These are phyloP conservation scores for Sesia apiformis DNA, from an alignment of 2,888 invertebrate genomes.

Conservation along the genomic window DNA sequence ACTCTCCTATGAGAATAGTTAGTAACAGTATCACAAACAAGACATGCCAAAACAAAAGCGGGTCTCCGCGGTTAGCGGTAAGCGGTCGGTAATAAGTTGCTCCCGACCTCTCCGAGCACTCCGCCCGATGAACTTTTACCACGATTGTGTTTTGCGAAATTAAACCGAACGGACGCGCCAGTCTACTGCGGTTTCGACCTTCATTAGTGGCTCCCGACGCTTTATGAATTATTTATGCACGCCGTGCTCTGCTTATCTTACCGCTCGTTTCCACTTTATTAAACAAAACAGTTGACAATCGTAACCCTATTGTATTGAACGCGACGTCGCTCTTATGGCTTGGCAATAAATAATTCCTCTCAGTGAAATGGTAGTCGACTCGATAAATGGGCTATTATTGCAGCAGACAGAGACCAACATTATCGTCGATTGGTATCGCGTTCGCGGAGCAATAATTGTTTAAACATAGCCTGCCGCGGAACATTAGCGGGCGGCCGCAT, in stretches of 20 bases:
- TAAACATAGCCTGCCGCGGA: slow-evolving; percentile 58
- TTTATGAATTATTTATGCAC: slow-evolving; percentile 59
- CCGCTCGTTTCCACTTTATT: slow-evolving; percentile 58
- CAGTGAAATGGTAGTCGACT: slow-evolving; percentile 54
- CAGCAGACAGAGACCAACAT: slow-evolving; percentile 64
- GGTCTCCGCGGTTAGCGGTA: slow-evolving; percentile 4
- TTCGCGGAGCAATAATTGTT: slow-evolving; percentile 64
- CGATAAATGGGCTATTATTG: slow-evolving; percentile 70
- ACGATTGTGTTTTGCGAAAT: slow-evolving; percentile 31
- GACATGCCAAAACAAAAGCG: slow-evolving; percentile 5
- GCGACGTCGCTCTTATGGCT: slow-evolving; percentile 52
- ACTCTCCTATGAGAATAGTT: too few species aligned
- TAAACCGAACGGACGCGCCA: slow-evolving; percentile 20
- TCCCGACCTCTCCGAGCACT: slow-evolving; percentile 14
- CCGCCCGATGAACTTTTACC: slow-evolving; percentile 27
- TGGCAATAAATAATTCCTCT: slow-evolving; percentile 63
- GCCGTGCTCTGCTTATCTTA: slow-evolving; percentile 48
- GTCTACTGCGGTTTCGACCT: slow-evolving; percentile 47
- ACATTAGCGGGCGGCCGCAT: slow-evolving; percentile 44
- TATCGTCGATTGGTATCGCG: slow-evolving; percentile 67
- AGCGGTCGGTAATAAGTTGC: slow-evolving; percentile 7
- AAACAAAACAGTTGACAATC: slow-evolving; percentile 52
- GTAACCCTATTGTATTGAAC: slow-evolving; percentile 57
- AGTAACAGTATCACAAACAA: neutral
- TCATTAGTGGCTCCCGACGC: slow-evolving; percentile 55